A percentile compares a stretch with the other conserved stretches of the same genome.
Conservation (phyloP, 2,113 vertebrate genomes). For the Mastomys coucha region DNA sequence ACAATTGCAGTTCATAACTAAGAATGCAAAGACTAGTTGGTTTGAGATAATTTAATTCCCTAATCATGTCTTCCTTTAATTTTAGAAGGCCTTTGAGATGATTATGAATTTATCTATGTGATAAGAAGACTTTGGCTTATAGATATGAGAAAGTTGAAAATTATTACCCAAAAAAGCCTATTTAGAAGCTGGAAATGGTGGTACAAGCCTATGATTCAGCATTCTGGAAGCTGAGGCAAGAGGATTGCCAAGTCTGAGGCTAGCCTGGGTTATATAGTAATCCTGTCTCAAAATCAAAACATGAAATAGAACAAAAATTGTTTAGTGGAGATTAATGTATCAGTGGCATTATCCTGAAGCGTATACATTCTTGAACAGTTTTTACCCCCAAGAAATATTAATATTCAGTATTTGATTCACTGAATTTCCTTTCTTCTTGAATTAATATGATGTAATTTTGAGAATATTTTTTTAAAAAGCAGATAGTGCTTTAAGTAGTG, state of each 20-base stretch:
- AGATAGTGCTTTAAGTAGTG: background rate
- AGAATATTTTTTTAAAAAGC: background rate
- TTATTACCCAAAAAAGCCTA: background rate
- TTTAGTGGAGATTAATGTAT: background rate
- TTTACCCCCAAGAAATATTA: background rate
- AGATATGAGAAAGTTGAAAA: background rate
- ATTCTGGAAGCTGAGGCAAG: background rate
- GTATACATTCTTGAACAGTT: background rate
- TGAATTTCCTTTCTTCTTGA: background rate
- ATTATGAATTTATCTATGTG: background rate
- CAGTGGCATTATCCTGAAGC: background rate
- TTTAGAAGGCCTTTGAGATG: background rate
- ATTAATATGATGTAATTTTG: conserved; percentile 30
- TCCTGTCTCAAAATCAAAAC: background rate
- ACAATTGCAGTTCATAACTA: background rate
- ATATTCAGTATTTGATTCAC: background rate
- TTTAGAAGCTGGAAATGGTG: background rate
- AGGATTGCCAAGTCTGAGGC: background rate
- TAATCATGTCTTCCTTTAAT: conserved; percentile 1
- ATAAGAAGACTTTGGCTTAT: background rate
- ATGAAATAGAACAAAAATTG: background rate
- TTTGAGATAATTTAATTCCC: background rate
- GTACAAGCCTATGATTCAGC: background rate
- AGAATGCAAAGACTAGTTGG: background rate
- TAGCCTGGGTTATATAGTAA: background rate